Base-by-base conservation (phyloP, 1,140 invertebrate species). In the Ectropis grisescens region DNA sequence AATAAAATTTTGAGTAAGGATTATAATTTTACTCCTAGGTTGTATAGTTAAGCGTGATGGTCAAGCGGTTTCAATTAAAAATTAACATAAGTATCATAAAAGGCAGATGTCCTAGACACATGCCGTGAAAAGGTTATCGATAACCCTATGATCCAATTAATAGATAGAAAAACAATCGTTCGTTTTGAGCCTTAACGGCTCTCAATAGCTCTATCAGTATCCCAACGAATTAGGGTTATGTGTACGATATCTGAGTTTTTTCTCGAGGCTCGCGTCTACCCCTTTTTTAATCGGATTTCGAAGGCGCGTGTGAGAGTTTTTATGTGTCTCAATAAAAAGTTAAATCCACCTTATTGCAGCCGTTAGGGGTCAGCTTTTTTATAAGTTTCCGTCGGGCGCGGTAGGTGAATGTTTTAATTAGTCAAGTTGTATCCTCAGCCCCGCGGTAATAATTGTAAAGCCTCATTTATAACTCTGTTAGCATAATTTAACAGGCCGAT, bases 111-210 rank as follows among this genome's bases (percentile, higher is more conserved):
- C 6, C 56, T 49, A 54, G 51, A 65, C 70, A 78, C 66, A 69
- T 74, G 72, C 66, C 45, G 36, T 34, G 35, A 47, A 57, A 58
- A 62, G 57, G 59, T 78, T 70, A 80, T 80, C 72, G 72, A 80
- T 80, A 74, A 75, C 65, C 58, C 58, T 70, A 67, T 58, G 70
- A 80, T 74, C 75, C 72, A 78, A 80, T 80, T 80, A 80, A 75
- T 67, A 51, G 75, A 74, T 78, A 80, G 61, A 47, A 66, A 74
- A 71, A 74, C 70, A 71, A 75, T 72, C 61, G 62, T 12, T 33
- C 58, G 53, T 58, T 65, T 57, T 41, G 54, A 52, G 35, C 55
- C 50, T 67, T 70, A 59, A 58, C 58, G 49, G 59, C 60, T 43
- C 37, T 54, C 59, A 60, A 80, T 71, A 74, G 70, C 70, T 80